A percentile compares a stretch with the other conserved stretches of the same genome.
Conservation (phyloP, 2,797 vertebrate genomes). For the Tangara arthus region DNA sequence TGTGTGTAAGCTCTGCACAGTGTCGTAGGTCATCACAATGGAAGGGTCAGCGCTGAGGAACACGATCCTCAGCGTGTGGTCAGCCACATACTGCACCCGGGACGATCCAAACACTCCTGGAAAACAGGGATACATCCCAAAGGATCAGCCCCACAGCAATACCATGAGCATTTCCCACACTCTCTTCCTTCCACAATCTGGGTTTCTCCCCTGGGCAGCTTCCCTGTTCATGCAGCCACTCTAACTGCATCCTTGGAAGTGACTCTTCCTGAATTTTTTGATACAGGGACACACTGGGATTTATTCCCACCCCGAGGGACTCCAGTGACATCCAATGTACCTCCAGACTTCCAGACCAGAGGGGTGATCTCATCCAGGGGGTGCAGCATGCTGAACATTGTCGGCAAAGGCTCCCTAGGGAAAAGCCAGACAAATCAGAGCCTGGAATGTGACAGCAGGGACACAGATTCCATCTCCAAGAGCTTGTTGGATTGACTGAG, state of each 20-base stretch:
- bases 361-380: slow-evolving; percentile 96
- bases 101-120: slow-evolving; percentile 83
- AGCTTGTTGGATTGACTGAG: background rate
- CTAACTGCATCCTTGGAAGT: background rate
- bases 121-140: background rate
- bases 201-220: background rate
- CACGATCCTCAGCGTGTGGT: slow-evolving; percentile 86
- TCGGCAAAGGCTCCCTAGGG: slow-evolving; percentile 90
- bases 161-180: accelerated
- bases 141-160: background rate
- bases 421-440: background rate
- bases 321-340: slow-evolving; percentile 66
- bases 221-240: background rate
- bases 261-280: background rate
- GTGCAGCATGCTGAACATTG: slow-evolving; percentile 96
- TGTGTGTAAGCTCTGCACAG: slow-evolving; percentile 85
- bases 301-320: background rate
- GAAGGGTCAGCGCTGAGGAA: slow-evolving; percentile 88
- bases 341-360: slow-evolving; percentile 87
- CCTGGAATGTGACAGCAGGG: background rate
- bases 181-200: background rate
- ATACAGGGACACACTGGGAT: background rate
- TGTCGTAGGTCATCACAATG: slow-evolving; percentile 91
- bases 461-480: background rate
- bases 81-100: slow-evolving; percentile 89